Evolutionary conservation across 1,140 invertebrate species (phyloP), one percentile per base, ranked within the genome.

Genomic region (Acromyrmex echinatior): DNA sequence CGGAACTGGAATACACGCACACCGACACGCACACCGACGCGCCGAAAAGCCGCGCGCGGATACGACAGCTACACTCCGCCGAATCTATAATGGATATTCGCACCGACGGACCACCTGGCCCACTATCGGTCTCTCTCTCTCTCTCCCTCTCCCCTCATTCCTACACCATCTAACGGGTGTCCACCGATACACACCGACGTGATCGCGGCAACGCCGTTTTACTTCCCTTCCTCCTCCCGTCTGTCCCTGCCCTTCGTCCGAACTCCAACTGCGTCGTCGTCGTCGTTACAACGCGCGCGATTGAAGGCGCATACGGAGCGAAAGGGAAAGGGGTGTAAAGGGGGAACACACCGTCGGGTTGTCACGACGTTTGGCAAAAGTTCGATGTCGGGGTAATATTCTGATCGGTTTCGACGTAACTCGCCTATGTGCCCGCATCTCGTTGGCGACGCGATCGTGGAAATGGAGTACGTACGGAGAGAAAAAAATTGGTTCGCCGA

Each of bases 51-150:
- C 56, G 80, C 70, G 80, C 79, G 80, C 79, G 87, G 87, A 70
- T 81, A 87, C 90, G 89, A 91, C 90, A 89, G 87, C 90, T 91
- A 91, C 86, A 91, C 90, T 91, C 87, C 88, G 89, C 87, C 88
- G 91, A 92, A 93, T 92, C 90, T 93, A 93, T 93, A 93, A 93
- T 93, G 88, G 91, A 93, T 93, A 92, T 92, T 91, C 93, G 91
- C 92, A 93, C 92, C 91, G 92, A 92, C 88, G 90, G 92, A 92
- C 93, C 93, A 94, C 93, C 93, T 94, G 93, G 93, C 91, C 89
- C 88, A 84, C 87, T 88, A 31, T 82, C 88, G 39, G 63, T 62
- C 56, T 31, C 88, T 78, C 80, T 39, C 82, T 74, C 51, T n/a
- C 81, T 66, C 81, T 66, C 78, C 25, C 25, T 1, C 25, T 25